Base-by-base conservation (phyloP, 2,113 vertebrate genomes). In the Drymodes brunneopygia region DNA sequence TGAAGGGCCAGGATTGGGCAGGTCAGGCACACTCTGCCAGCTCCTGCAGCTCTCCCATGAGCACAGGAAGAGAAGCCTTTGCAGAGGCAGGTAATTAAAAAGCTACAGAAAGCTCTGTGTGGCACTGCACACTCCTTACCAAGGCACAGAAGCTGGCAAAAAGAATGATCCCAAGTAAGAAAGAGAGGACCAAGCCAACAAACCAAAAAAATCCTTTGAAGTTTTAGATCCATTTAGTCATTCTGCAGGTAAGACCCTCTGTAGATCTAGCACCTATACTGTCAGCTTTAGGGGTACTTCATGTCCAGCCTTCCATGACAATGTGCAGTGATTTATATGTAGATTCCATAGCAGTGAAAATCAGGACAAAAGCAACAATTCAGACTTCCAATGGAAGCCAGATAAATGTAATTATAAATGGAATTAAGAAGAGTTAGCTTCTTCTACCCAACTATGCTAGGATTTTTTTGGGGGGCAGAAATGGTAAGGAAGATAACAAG, bases 261-360 rank as follows among this genome's bases (percentile, higher is more conserved):
- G 81, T 90, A 97, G 91, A 96, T 56, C 8, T 40, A 38, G 3
- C 12, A 64, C 53, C 69, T 90, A 45, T 45, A 44, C 75, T 80
- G 78, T 54, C 92, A 95, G 48, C 66, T 98, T 97, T 94, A 85
- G 88, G 75, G 20, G 70, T 79, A 72, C 87, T 72, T 91, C 27
- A 57, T 93, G 94, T 96, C 94, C 95, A 95, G 78, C 85, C 69
- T 91, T 81, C 80, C 73, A 88, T 73, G 83, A 91, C 86, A 82
- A 25, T 75, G 60, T 83, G 79, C 51, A 90, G 62, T 79, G 94
- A 97, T 98, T 97, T 97, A 91, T 94, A 96, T 95, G 92, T 90
- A 97, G 97, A 98, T 98, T 96, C 86, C 58, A 79, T 45, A 94
- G 78, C 69, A 79, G 33, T 69, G 82, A 97, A 96, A 96, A 95